Conservation (phyloP, 2,113 vertebrate genomes). For the Podocnemis expansa region DNA sequence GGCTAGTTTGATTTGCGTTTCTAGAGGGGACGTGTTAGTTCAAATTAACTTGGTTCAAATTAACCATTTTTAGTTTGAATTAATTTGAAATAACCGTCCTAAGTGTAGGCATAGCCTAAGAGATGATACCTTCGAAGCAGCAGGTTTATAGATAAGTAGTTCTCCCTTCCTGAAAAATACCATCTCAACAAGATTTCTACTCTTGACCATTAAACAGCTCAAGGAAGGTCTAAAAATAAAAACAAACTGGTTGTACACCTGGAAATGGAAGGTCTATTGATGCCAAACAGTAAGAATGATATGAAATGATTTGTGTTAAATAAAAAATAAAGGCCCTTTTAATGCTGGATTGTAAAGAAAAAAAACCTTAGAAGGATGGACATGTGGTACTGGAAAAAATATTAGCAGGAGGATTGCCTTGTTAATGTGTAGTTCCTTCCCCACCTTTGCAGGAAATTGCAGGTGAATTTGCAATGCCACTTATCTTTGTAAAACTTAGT, state of each 20-base stretch:
- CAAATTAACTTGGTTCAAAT: too few relatives aligned
- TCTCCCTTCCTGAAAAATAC: constrained; percentile 13
- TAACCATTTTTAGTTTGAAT: too few relatives aligned
- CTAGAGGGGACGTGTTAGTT: too few relatives aligned
- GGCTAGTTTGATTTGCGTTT: too few relatives aligned
- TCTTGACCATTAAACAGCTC: constrained; percentile 42
- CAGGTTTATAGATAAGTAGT: background rate
- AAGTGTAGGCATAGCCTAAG: too few relatives aligned
- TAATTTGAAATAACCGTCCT: too few relatives aligned
- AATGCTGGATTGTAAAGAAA: background rate
- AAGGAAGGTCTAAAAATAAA: constrained; percentile 47
- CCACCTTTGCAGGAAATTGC: background rate
- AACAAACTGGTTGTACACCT: constrained; percentile 40
- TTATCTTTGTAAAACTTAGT: background rate
- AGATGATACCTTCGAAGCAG: background rate
- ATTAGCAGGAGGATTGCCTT: background rate
- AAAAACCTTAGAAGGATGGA: background rate
- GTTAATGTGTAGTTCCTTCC: background rate
- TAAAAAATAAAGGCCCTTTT: background rate
- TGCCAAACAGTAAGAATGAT: background rate
- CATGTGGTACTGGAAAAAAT: background rate
- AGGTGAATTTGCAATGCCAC: background rate
- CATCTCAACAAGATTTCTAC: constrained; percentile 37
- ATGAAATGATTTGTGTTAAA: constrained; percentile 23
- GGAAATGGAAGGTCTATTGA: background rate